A percentile compares a stretch with the other conserved stretches of the same genome.
Conservation (phyloP, 2,113 vertebrate genomes). For the Mionectes macconnelli region DNA sequence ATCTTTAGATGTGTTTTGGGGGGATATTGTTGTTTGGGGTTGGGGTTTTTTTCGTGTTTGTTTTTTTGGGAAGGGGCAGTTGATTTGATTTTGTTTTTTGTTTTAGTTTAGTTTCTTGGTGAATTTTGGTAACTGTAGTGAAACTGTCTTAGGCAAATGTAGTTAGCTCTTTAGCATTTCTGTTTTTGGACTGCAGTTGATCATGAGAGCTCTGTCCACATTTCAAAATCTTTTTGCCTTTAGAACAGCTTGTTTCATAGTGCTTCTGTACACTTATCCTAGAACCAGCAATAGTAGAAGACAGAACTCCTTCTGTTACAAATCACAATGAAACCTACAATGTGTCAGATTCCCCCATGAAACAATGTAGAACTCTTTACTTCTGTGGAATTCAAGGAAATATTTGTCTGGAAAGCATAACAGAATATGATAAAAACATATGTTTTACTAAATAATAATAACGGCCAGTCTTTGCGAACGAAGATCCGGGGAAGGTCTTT, state of each 20-base stretch:
- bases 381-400: not conserved
- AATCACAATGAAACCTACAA: not conserved
- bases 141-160: not conserved
- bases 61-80: not conserved
- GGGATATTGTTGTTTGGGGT: no score
- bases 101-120: not conserved
- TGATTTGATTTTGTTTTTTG: not conserved
- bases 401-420: not conserved
- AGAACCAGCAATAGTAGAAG: not conserved
- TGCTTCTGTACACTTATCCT: not conserved
- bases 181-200: not conserved
- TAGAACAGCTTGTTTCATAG: not conserved
- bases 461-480: no score
- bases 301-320: not conserved
- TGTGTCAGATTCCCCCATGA: not conserved
- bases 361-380: not conserved
- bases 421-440: not conserved
- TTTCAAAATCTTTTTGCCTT: not conserved
- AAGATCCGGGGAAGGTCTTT: no score
- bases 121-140: not conserved
- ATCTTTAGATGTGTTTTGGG: not conserved
- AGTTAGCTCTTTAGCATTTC: not conserved
- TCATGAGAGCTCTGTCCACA: fast-evolving
- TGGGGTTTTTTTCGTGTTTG: not conserved
- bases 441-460: no score